These are phyloP conservation scores for Neolamprologus hecqui DNA, from an alignment of 2,113 vertebrate species.

Conservation along the genomic window DNA sequence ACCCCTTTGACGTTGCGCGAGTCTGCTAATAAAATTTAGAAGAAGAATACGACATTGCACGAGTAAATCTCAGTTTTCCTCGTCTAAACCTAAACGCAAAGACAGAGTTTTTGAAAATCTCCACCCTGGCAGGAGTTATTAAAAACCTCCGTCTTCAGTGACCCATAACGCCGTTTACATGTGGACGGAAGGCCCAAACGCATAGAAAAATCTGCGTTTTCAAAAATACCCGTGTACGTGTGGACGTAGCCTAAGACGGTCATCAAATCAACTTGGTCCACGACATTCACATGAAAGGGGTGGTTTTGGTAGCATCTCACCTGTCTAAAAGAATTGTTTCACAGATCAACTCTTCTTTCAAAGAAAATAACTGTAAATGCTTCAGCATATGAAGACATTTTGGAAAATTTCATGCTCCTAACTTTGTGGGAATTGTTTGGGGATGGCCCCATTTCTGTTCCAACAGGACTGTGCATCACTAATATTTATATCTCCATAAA, in stretches of 20 bases:
- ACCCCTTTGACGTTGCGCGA: fast-evolving
- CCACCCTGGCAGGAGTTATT: neutral
- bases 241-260: fast-evolving
- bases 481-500: neutral
- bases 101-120: neutral
- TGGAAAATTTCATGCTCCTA: neutral
- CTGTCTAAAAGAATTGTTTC: neutral
- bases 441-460: neutral
- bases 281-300: neutral
- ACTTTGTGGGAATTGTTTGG: neutral
- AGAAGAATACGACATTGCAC: neutral
- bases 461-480: neutral
- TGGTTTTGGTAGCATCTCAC: neutral
- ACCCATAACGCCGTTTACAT: fast-evolving
- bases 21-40: neutral
- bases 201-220: fast-evolving
- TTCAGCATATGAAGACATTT: neutral
- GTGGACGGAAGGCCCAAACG: fast-evolving
- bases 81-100: neutral
- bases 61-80: neutral
- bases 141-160: neutral
- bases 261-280: neutral
- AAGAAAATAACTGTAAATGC: neutral
- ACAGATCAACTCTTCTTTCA: neutral
- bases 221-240: fast-evolving